Evolutionary conservation across 2,113 vertebrate genomes (phyloP), one percentile per base, ranked within the genome.

Genomic region (Telmatochromis sp.): DNA sequence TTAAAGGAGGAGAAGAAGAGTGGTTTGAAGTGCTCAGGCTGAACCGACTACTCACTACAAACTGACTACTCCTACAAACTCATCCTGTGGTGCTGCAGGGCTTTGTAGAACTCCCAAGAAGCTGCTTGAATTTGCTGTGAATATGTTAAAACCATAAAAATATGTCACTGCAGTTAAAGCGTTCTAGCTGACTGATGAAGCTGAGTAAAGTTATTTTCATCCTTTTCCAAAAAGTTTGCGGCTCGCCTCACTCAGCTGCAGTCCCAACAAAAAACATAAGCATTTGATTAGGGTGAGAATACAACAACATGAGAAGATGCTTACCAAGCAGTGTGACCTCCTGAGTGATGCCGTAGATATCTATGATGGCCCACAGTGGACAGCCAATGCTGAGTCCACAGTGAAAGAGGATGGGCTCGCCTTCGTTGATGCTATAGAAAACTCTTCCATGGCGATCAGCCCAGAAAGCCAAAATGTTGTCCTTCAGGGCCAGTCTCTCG

Each of bases 331-430:
- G 96, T 55, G 98, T 98, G 86, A 99, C 98, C 91, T 99, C 98
- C 81, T 99, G 98, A 7, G 98, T 99, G 95, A 99, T 98, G 86
- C 99, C 99, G 1, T 99, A 99, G 95, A 99, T 98, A 3, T 99
- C 99, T 82, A 99, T 98, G 95, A 99, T 98, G 2, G 98, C 98
- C 99, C 99, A 99, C 19, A 99, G 97, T 1, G 98, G 98, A 83
- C 98, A 97, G 1, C 97, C 96, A n/a, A 99, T 97, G 83, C 98
- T 98, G 93, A 99, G 97, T 7, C 98, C 98, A 87, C 98, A 99
- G 96, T 99, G 98, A 96, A 99, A 99, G 87, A 99, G 97, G 94
- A 98, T 96, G 0, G 99, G 98, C 85, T 99, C 99, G 12, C 98
- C 98, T 0, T 99, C 98, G 3, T 99, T 99, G 93, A 99, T 97